Base-by-base conservation (phyloP, 2,113 vertebrate genomes). In the Gavialis gangeticus region DNA sequence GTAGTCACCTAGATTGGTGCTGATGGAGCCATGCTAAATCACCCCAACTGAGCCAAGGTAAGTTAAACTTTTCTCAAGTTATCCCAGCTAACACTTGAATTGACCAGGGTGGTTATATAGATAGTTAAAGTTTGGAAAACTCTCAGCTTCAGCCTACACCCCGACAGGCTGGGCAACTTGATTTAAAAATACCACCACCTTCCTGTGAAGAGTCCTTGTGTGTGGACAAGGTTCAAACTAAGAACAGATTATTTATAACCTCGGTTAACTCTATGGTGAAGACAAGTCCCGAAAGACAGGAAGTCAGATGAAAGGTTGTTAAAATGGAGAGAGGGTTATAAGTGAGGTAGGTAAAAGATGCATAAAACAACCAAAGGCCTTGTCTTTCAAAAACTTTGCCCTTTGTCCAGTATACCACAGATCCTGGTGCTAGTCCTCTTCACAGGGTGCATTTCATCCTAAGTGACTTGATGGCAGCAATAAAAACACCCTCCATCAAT, bases 391-490 rank as follows among this genome's bases (percentile, higher is more conserved):
- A 15, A 46, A 46, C 22, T 37, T 73, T 6, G 57, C 27, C 6
- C 79, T 28, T 87, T 0, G 0, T 2, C 46, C 71, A n/a, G 6
- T 30, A 60, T 79, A 55, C 1, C 0, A 46, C 21, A 46, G 21
- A 73, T 12, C 21, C 34, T 14, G 46, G 46, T 46, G 46, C 46
- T 46, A 46, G 46, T 9, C 46, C 46, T 46, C 46, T 46, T 46
- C 24, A 27, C n/a, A 16, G 27, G 60, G 22, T 46, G 34, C 37
- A 73, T 73, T 73, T 73, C 34, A 46, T 17, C 34, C 34, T 37
- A 9, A n/a, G 30, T 30, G 21, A 73, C 69, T 34, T 14, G 8
- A 14, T 37, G 34, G 25, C 62, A 67, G 64, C 18, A 17, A 24
- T 25, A 22, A 54, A 37, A 73, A 24, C 19, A 79, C 4, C 18